phyloP scores from a whole-genome alignment of 2,113 vertebrate genomes.

The Myotis yumanensis region DNA sequence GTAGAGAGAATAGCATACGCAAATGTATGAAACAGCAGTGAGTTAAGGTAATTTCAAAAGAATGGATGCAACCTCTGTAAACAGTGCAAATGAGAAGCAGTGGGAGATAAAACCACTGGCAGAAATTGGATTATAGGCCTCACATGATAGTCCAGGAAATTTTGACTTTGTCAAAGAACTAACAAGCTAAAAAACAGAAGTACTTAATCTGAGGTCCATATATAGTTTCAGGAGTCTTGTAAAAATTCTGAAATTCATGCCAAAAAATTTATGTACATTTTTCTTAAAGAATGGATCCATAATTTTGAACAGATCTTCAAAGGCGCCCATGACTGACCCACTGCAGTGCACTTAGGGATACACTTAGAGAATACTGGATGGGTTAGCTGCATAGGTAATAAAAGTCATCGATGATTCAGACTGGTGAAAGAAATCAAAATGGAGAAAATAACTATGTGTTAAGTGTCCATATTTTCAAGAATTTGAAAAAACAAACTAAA shows the following conservation, averaged over 20 bases:
- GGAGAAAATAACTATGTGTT: not conserved
- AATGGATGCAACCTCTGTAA: not conserved
- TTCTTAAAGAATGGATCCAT: not conserved
- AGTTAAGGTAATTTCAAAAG: not conserved
- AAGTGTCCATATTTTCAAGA: not conserved
- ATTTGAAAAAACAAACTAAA: conserved; percentile 14
- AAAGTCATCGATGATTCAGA: not conserved
- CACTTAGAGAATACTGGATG: not conserved
- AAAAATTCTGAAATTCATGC: not conserved
- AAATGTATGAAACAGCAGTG: not conserved
- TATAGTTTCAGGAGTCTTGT: not conserved
- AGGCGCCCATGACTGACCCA: not conserved
- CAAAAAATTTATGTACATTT: not conserved
- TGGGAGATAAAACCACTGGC: not conserved
- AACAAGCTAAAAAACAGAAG: not conserved
- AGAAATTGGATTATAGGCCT: not conserved
- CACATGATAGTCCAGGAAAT: not conserved
- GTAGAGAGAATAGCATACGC: not conserved
- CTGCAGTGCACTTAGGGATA: not conserved
- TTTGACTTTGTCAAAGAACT: conserved; percentile 2
- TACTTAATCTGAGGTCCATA: conserved; percentile 18
- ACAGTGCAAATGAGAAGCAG: not conserved
- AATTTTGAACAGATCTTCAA: conserved; percentile 30
- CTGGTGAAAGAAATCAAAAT: not conserved
- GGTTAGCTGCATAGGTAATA: not conserved